Evolutionary conservation across 2,113 vertebrate genomes (phyloP).

Genomic region (Notechis scutatus): DNA sequence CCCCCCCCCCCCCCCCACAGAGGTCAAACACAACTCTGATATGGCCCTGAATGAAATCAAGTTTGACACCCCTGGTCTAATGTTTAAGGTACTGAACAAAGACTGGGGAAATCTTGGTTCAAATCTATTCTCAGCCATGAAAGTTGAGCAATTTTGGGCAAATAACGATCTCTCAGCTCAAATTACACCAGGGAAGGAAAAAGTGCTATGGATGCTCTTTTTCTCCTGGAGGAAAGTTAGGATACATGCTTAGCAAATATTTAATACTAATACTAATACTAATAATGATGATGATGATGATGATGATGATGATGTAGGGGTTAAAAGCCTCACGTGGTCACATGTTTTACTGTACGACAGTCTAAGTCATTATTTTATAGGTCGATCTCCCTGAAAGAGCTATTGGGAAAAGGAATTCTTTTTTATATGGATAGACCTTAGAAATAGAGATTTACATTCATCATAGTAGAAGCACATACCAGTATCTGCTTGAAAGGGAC

Average conservation of each 20-base stretch:
- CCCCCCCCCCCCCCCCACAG: no score
- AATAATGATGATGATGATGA: neutral
- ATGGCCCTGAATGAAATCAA: no score
- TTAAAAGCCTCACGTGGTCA: neutral
- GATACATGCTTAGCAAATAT: neutral
- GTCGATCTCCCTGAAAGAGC: neutral
- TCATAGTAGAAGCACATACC: slow-evolving; percentile 55
- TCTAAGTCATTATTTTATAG: neutral
- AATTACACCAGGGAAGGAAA: neutral
- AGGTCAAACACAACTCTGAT: no score
- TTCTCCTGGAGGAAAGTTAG: neutral
- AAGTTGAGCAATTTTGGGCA: neutral
- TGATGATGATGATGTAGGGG: neutral
- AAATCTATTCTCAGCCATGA: neutral
- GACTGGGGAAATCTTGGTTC: neutral
- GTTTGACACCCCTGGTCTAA: neutral
- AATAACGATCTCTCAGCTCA: neutral
- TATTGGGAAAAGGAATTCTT: neutral
- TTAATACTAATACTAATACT: neutral
- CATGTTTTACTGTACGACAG: neutral
- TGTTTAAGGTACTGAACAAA: neutral
- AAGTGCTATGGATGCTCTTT: neutral
- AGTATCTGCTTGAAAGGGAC: slow-evolving; percentile 70
- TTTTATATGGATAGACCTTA: neutral
- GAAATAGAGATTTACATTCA: neutral